Conservation (phyloP, 2,113 vertebrate species). For the Syrrhaptes paradoxus region DNA sequence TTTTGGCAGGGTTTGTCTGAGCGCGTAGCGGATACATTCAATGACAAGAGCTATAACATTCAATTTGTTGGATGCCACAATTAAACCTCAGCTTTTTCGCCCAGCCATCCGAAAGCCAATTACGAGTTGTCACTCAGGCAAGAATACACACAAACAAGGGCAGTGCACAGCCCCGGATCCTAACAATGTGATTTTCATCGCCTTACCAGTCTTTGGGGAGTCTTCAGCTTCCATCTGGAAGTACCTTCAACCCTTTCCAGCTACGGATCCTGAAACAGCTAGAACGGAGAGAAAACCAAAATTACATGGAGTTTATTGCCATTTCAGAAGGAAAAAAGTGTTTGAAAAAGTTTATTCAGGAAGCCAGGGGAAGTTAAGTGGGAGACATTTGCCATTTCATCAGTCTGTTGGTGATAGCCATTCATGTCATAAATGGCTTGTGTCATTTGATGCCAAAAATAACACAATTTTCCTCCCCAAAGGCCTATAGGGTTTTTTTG, state of each 20-base stretch:
- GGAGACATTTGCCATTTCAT: constrained; percentile 78
- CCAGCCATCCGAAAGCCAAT: constrained; percentile 55
- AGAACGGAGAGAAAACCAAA: constrained; percentile 74
- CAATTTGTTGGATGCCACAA: constrained; percentile 81
- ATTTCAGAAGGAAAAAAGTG: constrained; percentile 64
- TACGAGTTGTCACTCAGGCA: constrained; percentile 75
- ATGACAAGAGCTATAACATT: constrained; percentile 74
- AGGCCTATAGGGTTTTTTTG: constrained; percentile 78
- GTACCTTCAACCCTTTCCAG: constrained; percentile 50
- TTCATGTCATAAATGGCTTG: constrained; percentile 81
- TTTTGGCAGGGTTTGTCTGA: constrained; percentile 40
- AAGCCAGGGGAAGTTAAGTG: constrained; percentile 79
- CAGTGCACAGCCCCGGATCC: constrained; percentile 29
- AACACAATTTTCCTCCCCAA: constrained; percentile 79
- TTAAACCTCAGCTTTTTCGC: constrained; percentile 74
- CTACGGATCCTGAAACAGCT: constrained; percentile 62
- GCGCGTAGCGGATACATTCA: background rate
- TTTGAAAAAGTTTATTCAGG: constrained; percentile 76
- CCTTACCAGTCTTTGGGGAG: constrained; percentile 53
- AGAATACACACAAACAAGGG: constrained; percentile 73
- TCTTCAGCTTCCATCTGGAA: constrained; percentile 61
- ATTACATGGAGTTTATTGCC: constrained; percentile 70
- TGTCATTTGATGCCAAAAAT: constrained; percentile 86
- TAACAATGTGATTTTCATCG: constrained; percentile 76
- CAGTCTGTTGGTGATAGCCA: constrained; percentile 74